Evolutionary conservation across 2,888 invertebrate genomes (phyloP), one percentile per base, ranked within the genome.

Genomic region (Atethmia centrago): DNA sequence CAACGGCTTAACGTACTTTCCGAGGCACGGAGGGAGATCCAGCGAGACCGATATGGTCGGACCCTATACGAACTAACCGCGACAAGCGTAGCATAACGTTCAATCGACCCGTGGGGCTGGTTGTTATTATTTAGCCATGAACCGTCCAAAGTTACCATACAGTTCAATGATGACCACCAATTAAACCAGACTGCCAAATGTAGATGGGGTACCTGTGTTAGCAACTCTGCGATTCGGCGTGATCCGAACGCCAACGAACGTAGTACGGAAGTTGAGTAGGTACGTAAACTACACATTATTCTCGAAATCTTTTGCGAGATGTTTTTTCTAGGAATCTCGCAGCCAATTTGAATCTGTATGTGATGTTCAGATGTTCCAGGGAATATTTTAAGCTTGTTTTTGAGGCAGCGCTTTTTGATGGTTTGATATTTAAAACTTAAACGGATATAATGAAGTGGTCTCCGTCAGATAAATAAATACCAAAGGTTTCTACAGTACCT

Each of bases 201-300:
- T 72, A 19, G n/a, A n/a, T n/a, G n/a, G n/a, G 12, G 19, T 28
- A 14, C 9, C 68, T 36, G 59, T 75, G 49, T 70, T 71, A 77
- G 77, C 42, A 69, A 71, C 65, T 82, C 78, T 83, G 65, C 71
- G 28, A 79, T 69, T 66, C 61, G 25, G 16, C 63, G 74, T 76
- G 77, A 77, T 80, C 80, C 49, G 40, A 67, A 63, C 78, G 66
- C 84, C 88, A 88, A 88, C 88, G 81, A 87, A 86, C 79, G 21
- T 25, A 59, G 45, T 45, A 53, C 74, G 53, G 14, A 58, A 76
- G 72, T 47, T 58, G 28, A 16, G 3, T 73, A 58, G 19, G 3
- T 73, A 58, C 70, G 21, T 76, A 66, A 62, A 21, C 19, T 58
- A 59, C 62, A 61, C 64, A 16, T 63, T 71, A 51, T 49, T 31